phyloP scores from a whole-genome alignment of 2,797 vertebrate species.

The Argyrosomus regius region DNA sequence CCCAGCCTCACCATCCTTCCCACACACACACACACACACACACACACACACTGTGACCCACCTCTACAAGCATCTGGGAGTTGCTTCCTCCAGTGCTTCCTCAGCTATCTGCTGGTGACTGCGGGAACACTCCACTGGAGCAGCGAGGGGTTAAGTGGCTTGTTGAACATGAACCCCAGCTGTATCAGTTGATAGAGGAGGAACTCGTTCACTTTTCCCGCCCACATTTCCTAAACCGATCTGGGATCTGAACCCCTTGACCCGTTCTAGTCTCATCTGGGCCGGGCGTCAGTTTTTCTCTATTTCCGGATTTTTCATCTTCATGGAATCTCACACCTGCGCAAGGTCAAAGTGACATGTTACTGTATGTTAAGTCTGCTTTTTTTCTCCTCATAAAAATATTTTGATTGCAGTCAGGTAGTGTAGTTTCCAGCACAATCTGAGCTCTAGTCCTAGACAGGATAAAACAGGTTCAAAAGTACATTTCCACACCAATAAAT shows the following conservation, averaged over 20 bases:
- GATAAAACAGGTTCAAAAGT: not conserved
- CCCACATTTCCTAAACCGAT: slow-evolving; percentile 40
- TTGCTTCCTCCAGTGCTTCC: slow-evolving; percentile 31
- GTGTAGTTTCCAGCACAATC: not conserved
- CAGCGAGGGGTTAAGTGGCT: slow-evolving; percentile 66
- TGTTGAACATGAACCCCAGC: slow-evolving; percentile 56
- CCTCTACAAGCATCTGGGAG: slow-evolving; percentile 33
- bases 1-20: not conserved
- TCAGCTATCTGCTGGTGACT: slow-evolving; percentile 47
- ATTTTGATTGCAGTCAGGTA: not conserved
- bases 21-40: slow-evolving; percentile 18
- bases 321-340: slow-evolving; percentile 3
- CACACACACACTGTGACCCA: slow-evolving; percentile 1
- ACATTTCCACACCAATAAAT: not conserved
- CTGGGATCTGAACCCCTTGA: slow-evolving; percentile 28
- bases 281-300: not conserved
- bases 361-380: not conserved
- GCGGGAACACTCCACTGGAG: slow-evolving; percentile 38
- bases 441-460: not conserved
- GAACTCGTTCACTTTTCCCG: slow-evolving; percentile 19
- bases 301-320: slow-evolving; percentile 26
- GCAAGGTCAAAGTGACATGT: slow-evolving; percentile 13
- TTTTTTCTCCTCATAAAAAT: not conserved
- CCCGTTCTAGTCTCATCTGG: slow-evolving; percentile 14
- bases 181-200: slow-evolving; percentile 46